Evolutionary conservation across 2,888 invertebrate genomes (phyloP), one percentile per base, ranked within the genome.

Genomic region (Ptychoptera contaminata): DNA sequence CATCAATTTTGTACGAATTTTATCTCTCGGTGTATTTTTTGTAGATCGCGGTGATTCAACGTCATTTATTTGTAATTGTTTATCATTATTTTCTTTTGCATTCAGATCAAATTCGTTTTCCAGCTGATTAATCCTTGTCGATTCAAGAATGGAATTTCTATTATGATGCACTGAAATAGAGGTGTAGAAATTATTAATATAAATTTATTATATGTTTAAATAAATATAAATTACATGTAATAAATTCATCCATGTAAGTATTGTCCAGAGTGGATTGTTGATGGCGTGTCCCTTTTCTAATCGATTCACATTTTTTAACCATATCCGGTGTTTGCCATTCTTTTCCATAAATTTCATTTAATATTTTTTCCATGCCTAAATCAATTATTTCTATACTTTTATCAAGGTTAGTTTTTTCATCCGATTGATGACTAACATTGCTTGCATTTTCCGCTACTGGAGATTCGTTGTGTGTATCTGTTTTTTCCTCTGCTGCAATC

Each of bases 241-340:
- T 23, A 7, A 23, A 23, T 3, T 23, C 23, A 23, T 23, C 23
- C 23, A 23, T 23, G 4, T 5, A 23, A 5, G 23, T 23, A 7
- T 23, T 23, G 7, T 23, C 23, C 23, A 23, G 23, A 5, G 23
- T 23, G 3, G 23, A 3, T 3, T 3, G 23, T 16, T 39, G 14
- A 7, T 43, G 35, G 8, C 16, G 36, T 29, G 29, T 16, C 11
- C 4, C 32, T 15, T 43, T 47, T 8, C 34, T 42, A 8, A 16
- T 42, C 16, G 42, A 35, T 8, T 16, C 7, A 16, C 42, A 49
- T 1, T 58, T 57, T 30, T 56, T 56, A 23, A 65, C 56, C 1
- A 62, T 54, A 37, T 63, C 60, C 0, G 65, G 65, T 0, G 65
- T 65, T 49, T 61, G 58, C 65, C 65, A 65, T 2, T 56, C 44